These are phyloP conservation scores for Chrosomus eos DNA, from an alignment of 2,797 vertebrate genomes.

Conservation along the genomic window DNA sequence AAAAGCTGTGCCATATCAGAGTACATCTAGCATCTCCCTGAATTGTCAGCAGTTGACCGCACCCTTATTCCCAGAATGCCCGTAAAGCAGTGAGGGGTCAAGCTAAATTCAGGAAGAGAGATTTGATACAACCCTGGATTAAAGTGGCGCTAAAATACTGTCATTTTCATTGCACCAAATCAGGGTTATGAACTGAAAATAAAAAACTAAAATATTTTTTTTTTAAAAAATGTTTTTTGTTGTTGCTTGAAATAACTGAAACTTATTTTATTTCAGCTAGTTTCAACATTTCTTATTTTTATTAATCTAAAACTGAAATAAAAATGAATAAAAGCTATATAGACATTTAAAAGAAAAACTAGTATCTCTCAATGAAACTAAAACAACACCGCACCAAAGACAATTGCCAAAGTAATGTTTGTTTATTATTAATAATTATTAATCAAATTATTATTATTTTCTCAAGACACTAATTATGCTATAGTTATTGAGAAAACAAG, in stretches of 20 bases:
- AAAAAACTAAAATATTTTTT: background rate
- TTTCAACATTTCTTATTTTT: background rate
- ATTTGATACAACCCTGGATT: background rate
- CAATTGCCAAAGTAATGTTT: background rate
- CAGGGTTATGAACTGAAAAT: background rate
- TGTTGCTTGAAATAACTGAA: background rate
- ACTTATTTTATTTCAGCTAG: background rate
- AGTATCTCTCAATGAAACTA: background rate
- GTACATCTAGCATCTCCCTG: background rate
- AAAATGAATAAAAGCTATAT: background rate
- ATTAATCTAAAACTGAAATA: background rate
- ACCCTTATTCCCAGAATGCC: slow-evolving; percentile 11
- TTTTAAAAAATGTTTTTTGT: no score
- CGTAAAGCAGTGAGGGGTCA: slow-evolving; percentile 1
- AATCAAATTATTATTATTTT: background rate
- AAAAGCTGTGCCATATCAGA: slow-evolving; percentile 10
- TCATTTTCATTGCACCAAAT: background rate
- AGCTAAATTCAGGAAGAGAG: background rate
- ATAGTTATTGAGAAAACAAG: background rate
- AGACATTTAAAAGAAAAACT: background rate
- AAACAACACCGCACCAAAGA: no score
- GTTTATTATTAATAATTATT: background rate
- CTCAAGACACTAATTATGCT: background rate
- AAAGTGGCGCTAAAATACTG: background rate
- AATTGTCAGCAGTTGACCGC: background rate